Evolutionary conservation across 2,888 invertebrate species (phyloP).

Genomic region (Aspidiotus destructor): DNA sequence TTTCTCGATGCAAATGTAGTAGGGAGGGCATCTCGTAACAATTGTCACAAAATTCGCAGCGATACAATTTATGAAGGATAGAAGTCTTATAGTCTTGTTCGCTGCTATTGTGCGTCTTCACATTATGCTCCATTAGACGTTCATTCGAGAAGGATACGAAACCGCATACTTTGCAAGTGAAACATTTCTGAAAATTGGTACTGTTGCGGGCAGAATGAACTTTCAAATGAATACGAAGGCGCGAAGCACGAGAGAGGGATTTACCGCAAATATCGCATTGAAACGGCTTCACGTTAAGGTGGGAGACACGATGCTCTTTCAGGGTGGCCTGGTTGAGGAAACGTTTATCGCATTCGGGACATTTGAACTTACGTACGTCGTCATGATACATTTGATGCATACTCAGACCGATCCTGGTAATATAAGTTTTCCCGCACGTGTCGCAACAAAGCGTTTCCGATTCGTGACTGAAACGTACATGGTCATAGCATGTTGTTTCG

Average conservation of each 20-base stretch:
- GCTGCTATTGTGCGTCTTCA: slow-evolving; percentile 19
- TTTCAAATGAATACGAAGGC: slow-evolving; percentile 47
- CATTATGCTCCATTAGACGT: slow-evolving; percentile 17
- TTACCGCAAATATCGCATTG: slow-evolving; percentile 50
- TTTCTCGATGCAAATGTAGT: slow-evolving; percentile 44
- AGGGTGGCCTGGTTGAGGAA: slow-evolving; percentile 49
- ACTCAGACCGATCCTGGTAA: slow-evolving; percentile 40
- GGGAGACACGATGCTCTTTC: slow-evolving; percentile 49
- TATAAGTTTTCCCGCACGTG: slow-evolving; percentile 36
- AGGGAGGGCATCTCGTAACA: slow-evolving; percentile 46
- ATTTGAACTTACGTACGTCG: slow-evolving; percentile 47
- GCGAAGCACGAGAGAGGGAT: slow-evolving; percentile 47
- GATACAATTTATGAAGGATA: slow-evolving; percentile 21
- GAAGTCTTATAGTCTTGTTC: slow-evolving; percentile 22
- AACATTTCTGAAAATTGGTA: slow-evolving; percentile 34
- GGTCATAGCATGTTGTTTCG: slow-evolving; percentile 48
- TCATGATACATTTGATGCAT: slow-evolving; percentile 48
- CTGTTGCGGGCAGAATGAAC: slow-evolving; percentile 45
- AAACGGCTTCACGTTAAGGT: slow-evolving; percentile 48
- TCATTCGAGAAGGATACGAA: slow-evolving; percentile 19
- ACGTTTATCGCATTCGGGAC: slow-evolving; percentile 47
- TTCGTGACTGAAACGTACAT: slow-evolving; percentile 40
- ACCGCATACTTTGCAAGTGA: slow-evolving; percentile 38
- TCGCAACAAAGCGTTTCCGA: slow-evolving; percentile 35
- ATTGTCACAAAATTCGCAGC: slow-evolving; percentile 49